Conservation (phyloP, 2,113 vertebrate genomes). For the Eulacestoma nigropectus region DNA sequence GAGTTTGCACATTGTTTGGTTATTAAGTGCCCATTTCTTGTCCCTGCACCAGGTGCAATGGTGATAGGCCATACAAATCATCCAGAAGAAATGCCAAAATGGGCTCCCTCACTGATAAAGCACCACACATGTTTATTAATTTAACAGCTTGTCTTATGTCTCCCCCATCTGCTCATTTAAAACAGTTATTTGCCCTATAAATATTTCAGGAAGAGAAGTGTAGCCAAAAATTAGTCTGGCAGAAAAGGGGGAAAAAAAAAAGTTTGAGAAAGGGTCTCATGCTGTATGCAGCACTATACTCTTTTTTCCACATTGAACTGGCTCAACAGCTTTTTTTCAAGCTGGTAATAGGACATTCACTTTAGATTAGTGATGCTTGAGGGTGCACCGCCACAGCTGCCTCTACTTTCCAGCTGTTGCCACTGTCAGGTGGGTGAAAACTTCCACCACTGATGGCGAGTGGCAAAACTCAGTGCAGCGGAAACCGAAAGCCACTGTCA, state of each 20-base stretch:
- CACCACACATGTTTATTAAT: slow-evolving; percentile 73
- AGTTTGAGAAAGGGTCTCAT: background rate
- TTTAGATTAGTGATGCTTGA: slow-evolving; percentile 46
- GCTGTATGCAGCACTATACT: background rate
- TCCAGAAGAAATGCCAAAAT: slow-evolving; percentile 74
- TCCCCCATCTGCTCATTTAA: slow-evolving; percentile 75
- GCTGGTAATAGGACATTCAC: slow-evolving; percentile 46
- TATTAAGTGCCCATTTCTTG: slow-evolving; percentile 85
- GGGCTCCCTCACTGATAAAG: slow-evolving; percentile 72
- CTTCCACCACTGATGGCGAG: slow-evolving; percentile 8
- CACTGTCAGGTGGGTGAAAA: slow-evolving; percentile 29
- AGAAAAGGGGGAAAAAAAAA: background rate
- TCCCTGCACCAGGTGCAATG: slow-evolving; percentile 79
- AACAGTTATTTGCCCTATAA: slow-evolving; percentile 71
- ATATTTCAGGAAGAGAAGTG: slow-evolving; percentile 65
- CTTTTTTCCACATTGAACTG: background rate
- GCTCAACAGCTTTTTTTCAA: background rate
- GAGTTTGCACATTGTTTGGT: slow-evolving; percentile 83
- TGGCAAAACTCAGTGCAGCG: background rate
- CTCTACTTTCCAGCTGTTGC: slow-evolving; percentile 43
- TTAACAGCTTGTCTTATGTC: slow-evolving; percentile 78
- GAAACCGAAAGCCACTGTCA: slow-evolving; percentile 43
- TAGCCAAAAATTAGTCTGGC: slow-evolving; percentile 53
- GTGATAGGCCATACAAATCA: slow-evolving; percentile 78
- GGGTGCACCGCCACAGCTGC: background rate